phyloP scores from a whole-genome alignment of 2,888 invertebrate species.

The Cephus rjabovi region DNA sequence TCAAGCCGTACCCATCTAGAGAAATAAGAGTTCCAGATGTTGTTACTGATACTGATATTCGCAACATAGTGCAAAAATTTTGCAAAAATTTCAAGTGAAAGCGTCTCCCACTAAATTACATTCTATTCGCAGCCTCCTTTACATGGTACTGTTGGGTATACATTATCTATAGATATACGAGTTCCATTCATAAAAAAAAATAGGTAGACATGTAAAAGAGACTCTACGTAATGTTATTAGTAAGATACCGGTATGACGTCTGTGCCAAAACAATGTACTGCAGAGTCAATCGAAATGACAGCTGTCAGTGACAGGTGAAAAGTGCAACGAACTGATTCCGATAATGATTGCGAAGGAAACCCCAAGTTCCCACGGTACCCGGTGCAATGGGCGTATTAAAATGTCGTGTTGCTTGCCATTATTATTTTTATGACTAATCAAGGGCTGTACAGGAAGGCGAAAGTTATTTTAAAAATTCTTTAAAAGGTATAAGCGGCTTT shows the following conservation, averaged over 20 bases:
- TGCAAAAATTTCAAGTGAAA: neutral
- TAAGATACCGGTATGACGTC: neutral
- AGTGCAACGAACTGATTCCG: neutral
- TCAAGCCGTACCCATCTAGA: neutral
- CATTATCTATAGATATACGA: neutral
- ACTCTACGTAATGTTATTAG: neutral
- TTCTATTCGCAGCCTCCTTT: neutral
- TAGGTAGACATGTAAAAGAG: no score
- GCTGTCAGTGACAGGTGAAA: neutral
- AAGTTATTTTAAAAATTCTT: neutral
- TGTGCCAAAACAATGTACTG: neutral
- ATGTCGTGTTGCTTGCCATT: neutral
- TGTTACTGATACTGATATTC: neutral
- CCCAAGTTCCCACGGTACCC: neutral
- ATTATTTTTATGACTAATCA: neutral
- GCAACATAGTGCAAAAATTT: neutral
- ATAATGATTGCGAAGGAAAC: neutral
- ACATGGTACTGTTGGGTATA: neutral
- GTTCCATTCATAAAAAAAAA: neutral
- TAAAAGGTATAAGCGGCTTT: neutral
- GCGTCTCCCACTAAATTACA: neutral
- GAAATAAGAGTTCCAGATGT: neutral
- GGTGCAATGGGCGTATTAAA: neutral
- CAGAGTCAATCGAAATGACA: neutral
- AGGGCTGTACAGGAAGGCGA: neutral